These are phyloP conservation scores for Schizaphis graminum DNA, from an alignment of 2,888 invertebrate genomes.

Conservation along the genomic window DNA sequence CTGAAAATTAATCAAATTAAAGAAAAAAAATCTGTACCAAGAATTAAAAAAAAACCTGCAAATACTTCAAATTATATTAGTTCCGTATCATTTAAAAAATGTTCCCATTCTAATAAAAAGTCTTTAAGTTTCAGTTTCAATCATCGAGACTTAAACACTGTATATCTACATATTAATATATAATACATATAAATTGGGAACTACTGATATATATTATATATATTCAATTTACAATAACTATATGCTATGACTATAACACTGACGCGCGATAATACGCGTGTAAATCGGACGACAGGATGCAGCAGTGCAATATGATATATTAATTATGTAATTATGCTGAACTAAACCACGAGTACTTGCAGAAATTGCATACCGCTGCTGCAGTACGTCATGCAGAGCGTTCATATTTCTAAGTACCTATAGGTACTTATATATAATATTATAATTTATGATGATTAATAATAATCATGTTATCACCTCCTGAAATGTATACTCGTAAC, in stretches of 20 bases:
- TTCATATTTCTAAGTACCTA: not conserved
- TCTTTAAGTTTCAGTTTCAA: not conserved
- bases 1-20: not conserved
- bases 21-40: not conserved
- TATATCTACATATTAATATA: not conserved
- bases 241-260: not conserved
- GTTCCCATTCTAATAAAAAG: not conserved
- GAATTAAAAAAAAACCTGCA: not conserved
- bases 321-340: constrained; percentile 2
- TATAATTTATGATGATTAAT: not conserved
- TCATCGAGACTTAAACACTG: not conserved
- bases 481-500: not conserved
- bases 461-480: not conserved
- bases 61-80: not conserved
- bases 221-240: not conserved
- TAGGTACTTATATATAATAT: not conserved
- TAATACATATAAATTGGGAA: not conserved
- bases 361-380: not conserved
- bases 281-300: not conserved
- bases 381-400: not conserved
- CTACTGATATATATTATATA: too few species aligned
- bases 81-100: not conserved
- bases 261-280: too few species aligned
- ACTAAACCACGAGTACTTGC: not conserved
- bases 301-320: not conserved